These are phyloP conservation scores for Ophion costatus DNA, from an alignment of 2,888 invertebrate species.

Conservation along the genomic window DNA sequence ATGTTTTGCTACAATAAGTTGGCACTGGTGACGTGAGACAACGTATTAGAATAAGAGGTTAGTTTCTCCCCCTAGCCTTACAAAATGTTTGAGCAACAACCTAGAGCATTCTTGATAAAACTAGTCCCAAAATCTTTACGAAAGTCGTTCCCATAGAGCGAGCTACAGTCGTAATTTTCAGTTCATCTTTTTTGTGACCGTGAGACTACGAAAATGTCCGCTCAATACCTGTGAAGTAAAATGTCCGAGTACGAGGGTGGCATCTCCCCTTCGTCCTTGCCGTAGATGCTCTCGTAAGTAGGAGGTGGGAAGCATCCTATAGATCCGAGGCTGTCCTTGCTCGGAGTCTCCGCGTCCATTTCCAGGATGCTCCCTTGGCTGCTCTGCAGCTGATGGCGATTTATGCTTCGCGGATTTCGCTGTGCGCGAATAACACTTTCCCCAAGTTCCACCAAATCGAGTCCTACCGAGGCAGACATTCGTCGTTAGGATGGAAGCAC, in stretches of 20 bases:
- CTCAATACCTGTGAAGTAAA: constrained; percentile 77
- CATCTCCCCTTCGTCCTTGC: constrained; percentile 80
- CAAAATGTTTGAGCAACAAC: too few relatives aligned
- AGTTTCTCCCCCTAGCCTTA: too few relatives aligned
- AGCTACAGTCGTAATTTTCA: not conserved
- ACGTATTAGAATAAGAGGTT: too few relatives aligned
- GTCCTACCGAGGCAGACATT: constrained; percentile 73
- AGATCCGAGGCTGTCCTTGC: constrained; percentile 84
- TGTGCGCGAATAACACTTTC: constrained; percentile 84
- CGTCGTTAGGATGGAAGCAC: too few relatives aligned
- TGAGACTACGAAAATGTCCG: not conserved
- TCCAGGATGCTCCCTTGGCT: constrained; percentile 80
- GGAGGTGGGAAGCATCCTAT: constrained; percentile 85
- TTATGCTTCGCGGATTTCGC: constrained; percentile 77
- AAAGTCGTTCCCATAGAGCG: too few relatives aligned
- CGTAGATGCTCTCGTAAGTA: constrained; percentile 85
- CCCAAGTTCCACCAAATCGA: constrained; percentile 85
- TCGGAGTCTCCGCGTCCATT: constrained; percentile 85
- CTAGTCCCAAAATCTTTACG: too few relatives aligned
- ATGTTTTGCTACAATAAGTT: too few relatives aligned
- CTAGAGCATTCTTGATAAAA: too few relatives aligned
- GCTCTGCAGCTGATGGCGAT: constrained; percentile 83
- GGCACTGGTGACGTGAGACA: too few relatives aligned
- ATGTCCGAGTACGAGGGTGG: constrained; percentile 81
- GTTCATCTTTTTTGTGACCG: not conserved